A percentile compares a stretch with the other conserved stretches of the same genome.
Evolutionary conservation across 2,888 invertebrate genomes (phyloP).

Genomic region (Diarsia rubi): DNA sequence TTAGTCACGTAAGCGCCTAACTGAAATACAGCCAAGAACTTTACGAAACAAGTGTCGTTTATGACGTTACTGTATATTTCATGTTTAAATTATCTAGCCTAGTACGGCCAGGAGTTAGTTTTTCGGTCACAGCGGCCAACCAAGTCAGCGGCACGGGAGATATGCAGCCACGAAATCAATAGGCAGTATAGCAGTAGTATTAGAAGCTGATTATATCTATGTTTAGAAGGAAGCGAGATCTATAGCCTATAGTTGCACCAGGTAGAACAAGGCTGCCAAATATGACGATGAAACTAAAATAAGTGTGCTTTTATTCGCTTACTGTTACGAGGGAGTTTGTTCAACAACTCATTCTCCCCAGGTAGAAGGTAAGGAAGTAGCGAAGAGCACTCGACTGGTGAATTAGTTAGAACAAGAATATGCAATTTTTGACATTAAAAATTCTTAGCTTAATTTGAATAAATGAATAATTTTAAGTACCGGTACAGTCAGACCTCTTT

Average conservation of each 20-base stretch:
- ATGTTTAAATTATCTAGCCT: too few species aligned
- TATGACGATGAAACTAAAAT: neutral
- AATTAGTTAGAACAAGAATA: neutral
- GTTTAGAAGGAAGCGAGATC: too few species aligned
- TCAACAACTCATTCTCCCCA: neutral
- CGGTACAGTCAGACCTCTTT: neutral
- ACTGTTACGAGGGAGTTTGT: neutral
- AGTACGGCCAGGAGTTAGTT: too few species aligned
- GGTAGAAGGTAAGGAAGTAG: neutral
- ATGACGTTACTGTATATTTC: neutral
- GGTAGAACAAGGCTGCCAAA: neutral
- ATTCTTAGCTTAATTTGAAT: neutral
- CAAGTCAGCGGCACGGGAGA: too few species aligned
- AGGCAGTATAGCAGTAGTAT: too few species aligned
- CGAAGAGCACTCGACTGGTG: neutral
- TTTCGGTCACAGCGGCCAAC: too few species aligned
- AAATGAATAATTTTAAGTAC: neutral
- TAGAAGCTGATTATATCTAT: too few species aligned
- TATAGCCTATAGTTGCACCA: too few species aligned
- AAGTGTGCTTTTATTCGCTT: neutral
- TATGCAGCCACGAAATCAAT: too few species aligned
- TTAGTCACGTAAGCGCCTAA: neutral
- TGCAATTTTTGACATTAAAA: neutral
- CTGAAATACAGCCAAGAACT: neutral
- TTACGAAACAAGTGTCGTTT: neutral